Base-by-base conservation (phyloP, 1,140 invertebrate genomes). In the Aphaenogaster rudis region DNA sequence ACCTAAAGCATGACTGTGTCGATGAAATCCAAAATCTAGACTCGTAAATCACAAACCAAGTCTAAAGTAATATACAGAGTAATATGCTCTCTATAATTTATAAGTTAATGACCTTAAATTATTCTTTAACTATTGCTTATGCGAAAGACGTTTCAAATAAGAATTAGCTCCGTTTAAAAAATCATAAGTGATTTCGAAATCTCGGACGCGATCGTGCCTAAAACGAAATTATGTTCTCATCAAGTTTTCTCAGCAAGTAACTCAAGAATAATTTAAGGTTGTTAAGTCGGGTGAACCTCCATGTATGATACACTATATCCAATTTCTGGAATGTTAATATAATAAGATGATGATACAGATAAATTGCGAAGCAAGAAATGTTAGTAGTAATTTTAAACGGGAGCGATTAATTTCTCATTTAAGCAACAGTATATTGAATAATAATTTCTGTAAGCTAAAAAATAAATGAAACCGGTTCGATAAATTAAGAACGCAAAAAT, bases 191-290 rank as follows among this genome's bases (percentile, higher is more conserved):
- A 39, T 6, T 67, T 45, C 7, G n/a, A 69, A 45, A 69, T 45
- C 39, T 45, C 39, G 9, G 11, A 69, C 5, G 2, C n/a, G 13
- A 69, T 48, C 4, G 13, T 21, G 9, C 5, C 6, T 28, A 45
- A 71, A 66, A 66, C 7, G 36, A 66, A 45, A 71, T 69, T 69
- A 28, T 28, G 42, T 71, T 28, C 28, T 28, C 28, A 28, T 28
- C 28, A 28, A 28, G 39, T 57, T 76, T 57, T n/a, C 11, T 57
- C 17, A 36, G 13, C 6, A 13, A 39, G 11, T 57, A 54, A 7
- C 13, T 76, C 17, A 39, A 76, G 2, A 59, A 76, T 59, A 42
- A 76, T 59, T 21, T 21, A 6, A 42, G 36, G 0, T 17, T 9
- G 6, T 59, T 39, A 15, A 54, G 6, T 74, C 21, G 2, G 11